These are phyloP conservation scores for Anisognathus igniventris DNA, from an alignment of 2,797 vertebrate species.

Conservation along the genomic window DNA sequence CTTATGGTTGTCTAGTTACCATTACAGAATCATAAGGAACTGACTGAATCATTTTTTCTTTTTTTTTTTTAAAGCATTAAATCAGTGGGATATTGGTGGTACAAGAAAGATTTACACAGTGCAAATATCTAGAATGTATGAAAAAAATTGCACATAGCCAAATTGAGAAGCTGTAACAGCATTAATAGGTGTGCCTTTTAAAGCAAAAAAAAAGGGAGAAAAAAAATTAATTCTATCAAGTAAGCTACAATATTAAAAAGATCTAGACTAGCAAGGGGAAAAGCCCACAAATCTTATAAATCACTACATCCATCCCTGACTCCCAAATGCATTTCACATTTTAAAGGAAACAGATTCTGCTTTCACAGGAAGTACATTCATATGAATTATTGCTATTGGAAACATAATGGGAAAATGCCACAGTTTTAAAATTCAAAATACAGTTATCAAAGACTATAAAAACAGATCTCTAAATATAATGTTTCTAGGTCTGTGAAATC, in stretches of 20 bases:
- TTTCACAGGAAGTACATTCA: neutral
- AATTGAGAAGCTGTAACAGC: neutral
- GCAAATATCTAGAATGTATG: neutral
- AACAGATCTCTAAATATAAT: neutral
- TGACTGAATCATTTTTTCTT: neutral
- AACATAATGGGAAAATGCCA: neutral
- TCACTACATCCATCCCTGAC: neutral
- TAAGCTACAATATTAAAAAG: neutral
- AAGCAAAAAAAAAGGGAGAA: neutral
- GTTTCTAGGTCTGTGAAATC: neutral
- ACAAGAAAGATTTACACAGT: neutral
- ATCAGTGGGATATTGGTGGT: neutral
- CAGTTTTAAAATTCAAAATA: neutral
- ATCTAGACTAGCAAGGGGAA: neutral
- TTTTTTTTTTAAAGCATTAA: neutral
- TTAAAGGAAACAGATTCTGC: neutral
- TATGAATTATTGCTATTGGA: neutral
- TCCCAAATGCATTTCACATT: neutral
- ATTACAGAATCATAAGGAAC: neutral
- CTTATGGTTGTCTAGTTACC: neutral
- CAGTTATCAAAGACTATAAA: neutral
- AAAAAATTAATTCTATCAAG: neutral
- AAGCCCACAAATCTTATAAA: neutral
- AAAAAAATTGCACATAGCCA: neutral
- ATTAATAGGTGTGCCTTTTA: neutral